Evolutionary conservation across 2,888 invertebrate genomes (phyloP), one percentile per base, ranked within the genome.

Genomic region (Atrina japonica): DNA sequence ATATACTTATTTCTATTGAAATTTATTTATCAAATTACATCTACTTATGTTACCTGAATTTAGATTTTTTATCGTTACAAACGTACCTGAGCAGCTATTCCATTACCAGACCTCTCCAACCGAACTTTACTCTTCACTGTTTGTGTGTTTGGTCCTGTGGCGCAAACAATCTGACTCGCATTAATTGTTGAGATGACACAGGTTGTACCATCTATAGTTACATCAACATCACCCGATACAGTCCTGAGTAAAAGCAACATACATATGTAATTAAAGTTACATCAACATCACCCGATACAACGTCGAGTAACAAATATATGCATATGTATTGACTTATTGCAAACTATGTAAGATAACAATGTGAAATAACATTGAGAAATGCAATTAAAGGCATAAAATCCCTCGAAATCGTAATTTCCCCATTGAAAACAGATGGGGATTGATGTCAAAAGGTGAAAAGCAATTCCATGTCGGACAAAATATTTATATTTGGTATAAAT

Each of bases 21-120:
- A 43, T 18, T 18, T 9, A n/a, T n/a, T n/a, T n/a, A n/a, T n/a
- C n/a, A 27, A 27, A 14, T 18, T 21, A 3, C 14, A 18, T 2
- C 23, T 18, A 50, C 14, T 21, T 2, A 18, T 50, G 1, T 5
- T 18, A 1, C 2, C 16, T 18, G 3, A 41, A 14, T 11, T 41
- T 41, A 11, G n/a, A 21, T 50, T 5, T 50, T 50, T 16, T 6
- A 21, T 5, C 9, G 16, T 16, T 41, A 18, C 41, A 7, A 0
- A 52, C 45, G 50, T 66, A 86, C 86, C 82, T 84, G 82, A 47
- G 73, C 53, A 23, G 86, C 85, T 11, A 80, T 75, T 7, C 86
- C 86, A 67, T 79, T 81, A 40, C 80, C 79, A 11, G 66, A 70
- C 14, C 83, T 63, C 27, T 82, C 81, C 2, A 87, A 84, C 21